A percentile compares a stretch with the other conserved stretches of the same genome.
Evolutionary conservation across 2,113 vertebrate species (phyloP).

Genomic region (Scatophagus argus): DNA sequence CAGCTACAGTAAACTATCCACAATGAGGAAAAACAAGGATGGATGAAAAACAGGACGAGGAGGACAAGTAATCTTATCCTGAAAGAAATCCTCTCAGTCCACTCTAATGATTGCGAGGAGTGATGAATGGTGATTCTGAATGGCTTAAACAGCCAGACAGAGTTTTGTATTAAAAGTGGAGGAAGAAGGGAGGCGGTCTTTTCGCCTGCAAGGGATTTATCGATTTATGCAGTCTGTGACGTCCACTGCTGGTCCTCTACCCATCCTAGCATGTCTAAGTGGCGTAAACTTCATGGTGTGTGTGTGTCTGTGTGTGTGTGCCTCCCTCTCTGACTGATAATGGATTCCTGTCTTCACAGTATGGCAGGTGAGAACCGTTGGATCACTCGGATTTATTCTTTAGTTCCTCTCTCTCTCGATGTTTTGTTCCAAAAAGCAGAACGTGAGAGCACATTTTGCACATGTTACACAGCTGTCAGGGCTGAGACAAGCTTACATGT

Average conservation of each 20-base stretch:
- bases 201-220: conserved; percentile 47
- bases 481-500: not conserved
- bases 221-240: conserved; percentile 50
- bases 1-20: conserved; percentile 27
- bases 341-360: conserved; percentile 9
- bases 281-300: conserved; percentile 41
- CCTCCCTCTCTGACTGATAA: conserved; percentile 23
- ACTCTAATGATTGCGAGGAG: conserved; percentile 35
- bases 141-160: conserved; percentile 40
- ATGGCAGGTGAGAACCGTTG: not conserved
- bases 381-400: not conserved
- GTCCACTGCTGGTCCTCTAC: conserved; percentile 35
- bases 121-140: conserved; percentile 58
- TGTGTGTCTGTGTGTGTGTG: conserved; percentile 1
- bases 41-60: conserved; percentile 36
- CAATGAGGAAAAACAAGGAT: conserved; percentile 37
- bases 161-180: conserved; percentile 39
- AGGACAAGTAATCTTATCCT: conserved; percentile 52
- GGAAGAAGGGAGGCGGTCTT: conserved; percentile 26
- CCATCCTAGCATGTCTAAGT: too few relatives aligned
- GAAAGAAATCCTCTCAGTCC: conserved; percentile 41
- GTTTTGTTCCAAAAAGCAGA: not conserved
- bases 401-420: not conserved
- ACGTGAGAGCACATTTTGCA: not conserved
- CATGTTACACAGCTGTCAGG: not conserved